phyloP scores from a whole-genome alignment of 2,113 vertebrate genomes.

The Eulacestoma nigropectus region DNA sequence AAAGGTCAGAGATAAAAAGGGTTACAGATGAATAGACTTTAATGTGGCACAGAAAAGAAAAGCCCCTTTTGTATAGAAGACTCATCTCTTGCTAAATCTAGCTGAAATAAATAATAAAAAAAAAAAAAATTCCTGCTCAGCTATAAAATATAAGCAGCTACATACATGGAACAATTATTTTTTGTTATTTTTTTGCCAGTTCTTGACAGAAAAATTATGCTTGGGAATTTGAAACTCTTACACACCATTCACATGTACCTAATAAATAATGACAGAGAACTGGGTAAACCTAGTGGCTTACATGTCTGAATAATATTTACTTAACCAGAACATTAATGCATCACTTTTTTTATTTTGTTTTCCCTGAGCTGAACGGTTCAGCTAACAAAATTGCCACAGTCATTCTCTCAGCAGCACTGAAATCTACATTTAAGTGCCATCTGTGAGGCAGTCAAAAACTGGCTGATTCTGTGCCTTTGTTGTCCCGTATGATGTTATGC shows the following conservation, averaged over 20 bases:
- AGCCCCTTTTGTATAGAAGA: not conserved
- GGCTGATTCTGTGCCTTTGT: conserved; percentile 58
- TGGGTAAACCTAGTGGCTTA: not conserved
- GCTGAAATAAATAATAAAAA: not conserved
- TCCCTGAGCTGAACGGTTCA: conserved; percentile 17
- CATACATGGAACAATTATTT: not conserved
- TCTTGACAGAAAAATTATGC: conserved; percentile 46
- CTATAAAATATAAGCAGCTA: not conserved
- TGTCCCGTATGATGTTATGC: conserved; percentile 62
- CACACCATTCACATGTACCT: not conserved
- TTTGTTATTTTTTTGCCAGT: conserved; percentile 3
- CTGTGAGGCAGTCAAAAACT: conserved; percentile 69
- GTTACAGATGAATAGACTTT: not conserved
- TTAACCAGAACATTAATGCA: conserved; percentile 12
- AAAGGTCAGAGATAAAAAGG: conserved; percentile 3
- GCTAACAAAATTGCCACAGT: conserved; percentile 27
- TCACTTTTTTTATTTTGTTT: not conserved
- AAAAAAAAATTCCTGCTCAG: not conserved
- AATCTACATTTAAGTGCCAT: conserved; percentile 70
- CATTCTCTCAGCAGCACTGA: conserved; percentile 48
- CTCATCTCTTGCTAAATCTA: not conserved
- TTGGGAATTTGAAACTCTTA: conserved; percentile 37
- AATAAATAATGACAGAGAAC: conserved; percentile 44
- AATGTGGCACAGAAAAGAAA: not conserved
- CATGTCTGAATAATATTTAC: conserved; percentile 49